Base-by-base conservation (phyloP, 2,113 vertebrate species). In the Phaetusa simplex region DNA sequence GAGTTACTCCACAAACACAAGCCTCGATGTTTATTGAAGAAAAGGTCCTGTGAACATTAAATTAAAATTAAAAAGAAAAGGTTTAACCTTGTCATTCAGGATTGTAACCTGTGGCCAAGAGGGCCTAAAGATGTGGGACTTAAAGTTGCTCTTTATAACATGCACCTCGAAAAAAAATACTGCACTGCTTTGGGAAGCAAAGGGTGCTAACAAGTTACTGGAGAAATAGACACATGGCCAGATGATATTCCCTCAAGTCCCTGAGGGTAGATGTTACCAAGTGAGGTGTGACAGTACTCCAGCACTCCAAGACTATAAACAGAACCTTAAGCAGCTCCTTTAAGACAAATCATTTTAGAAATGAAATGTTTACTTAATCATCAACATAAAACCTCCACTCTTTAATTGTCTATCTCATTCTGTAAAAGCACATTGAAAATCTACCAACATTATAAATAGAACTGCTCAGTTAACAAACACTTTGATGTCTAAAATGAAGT, bases 401-500 rank as follows among this genome's bases (percentile, higher is more conserved):
- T 62, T 94, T 91, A 91, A 93, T 94, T 96, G 82, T 59, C 58
- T 94, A 83, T 94, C 82, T 94, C 71, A 58, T 78, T 92, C 94
- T 90, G 42, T 81, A 88, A 92, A 94, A 95, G 85, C 11, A 7
- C 76, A 90, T 64, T 94, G 90, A 96, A 90, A 94, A 92, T 80
- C 61, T 88, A 96, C 78, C 87, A 93, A 52, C 49, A 38, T 94
- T 73, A 95, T 90, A 96, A 93, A 91, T 94, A 95, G 90, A 87
- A 90, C 64, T 79, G 49, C 55, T 88, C 79, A 67, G 67, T 78
- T 88, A 97, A 88, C 45, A 77, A 66, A 85, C 0, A 0, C 90
- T 97, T 94, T 97, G 95, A 96, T 97, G 95, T 97, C 88, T 97
- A 30, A 95, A 93, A 95, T 71, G 74, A 90, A 92, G 96, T 95